Conservation (phyloP, 1,140 invertebrate species). For the Sipha flava region DNA sequence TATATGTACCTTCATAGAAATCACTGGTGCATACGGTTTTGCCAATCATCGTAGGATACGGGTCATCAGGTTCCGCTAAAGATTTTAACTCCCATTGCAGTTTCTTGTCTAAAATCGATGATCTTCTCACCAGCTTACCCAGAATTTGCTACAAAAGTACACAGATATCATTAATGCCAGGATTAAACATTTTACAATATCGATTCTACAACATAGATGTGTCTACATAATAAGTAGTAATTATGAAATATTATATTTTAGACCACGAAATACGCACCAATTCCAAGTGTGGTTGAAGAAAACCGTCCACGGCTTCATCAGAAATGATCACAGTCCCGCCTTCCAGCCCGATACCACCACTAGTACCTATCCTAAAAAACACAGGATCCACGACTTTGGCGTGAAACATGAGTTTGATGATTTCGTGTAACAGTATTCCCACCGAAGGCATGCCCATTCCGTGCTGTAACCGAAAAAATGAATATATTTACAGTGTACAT, state of each 20-base stretch:
- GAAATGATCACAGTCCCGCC: conserved; percentile 82
- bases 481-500: conserved; percentile 5
- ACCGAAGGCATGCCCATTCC: conserved; percentile 91
- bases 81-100: conserved; percentile 68
- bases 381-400: conserved; percentile 77
- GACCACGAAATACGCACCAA: conserved; percentile 47
- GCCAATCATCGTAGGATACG: conserved; percentile 77
- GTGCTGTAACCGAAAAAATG: conserved; percentile 56
- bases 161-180: background rate
- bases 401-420: conserved; percentile 89
- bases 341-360: conserved; percentile 83
- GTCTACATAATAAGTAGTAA: too few relatives aligned
- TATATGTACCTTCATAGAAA: conserved; percentile 95
- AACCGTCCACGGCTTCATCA: conserved; percentile 75
- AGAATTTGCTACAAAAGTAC: conserved; percentile 62
- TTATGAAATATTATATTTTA: too few relatives aligned
- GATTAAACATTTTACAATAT: background rate
- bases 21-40: conserved; percentile 94
- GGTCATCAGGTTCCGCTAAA: conserved; percentile 63
- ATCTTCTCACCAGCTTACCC: conserved; percentile 72
- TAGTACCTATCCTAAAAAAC: conserved; percentile 87
- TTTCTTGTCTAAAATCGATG: conserved; percentile 71
- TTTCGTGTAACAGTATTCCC: conserved; percentile 82
- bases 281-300: conserved; percentile 60
- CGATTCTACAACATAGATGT: too few relatives aligned